Evolutionary conservation across 2,113 vertebrate species (phyloP).

Genomic region (Thamnophis sirtalis): DNA sequence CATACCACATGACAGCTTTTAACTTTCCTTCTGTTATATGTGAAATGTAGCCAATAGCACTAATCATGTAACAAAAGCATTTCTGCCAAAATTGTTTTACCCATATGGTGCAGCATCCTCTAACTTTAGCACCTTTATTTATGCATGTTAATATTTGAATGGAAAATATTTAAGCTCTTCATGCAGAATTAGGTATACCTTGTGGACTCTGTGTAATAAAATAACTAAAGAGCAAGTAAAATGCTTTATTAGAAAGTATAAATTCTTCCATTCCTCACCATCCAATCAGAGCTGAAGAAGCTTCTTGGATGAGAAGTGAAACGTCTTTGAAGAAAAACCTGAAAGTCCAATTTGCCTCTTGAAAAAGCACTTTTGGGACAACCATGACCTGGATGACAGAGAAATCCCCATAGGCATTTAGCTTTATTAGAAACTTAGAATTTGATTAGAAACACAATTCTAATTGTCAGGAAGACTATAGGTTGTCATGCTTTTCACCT

Average conservation of each 20-base stretch:
- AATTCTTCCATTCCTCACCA: too few species aligned
- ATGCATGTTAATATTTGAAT: background rate
- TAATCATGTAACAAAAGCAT: constrained; percentile 19
- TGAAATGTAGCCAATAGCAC: background rate
- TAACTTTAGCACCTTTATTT: constrained; percentile 8
- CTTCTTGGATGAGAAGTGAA: too few species aligned
- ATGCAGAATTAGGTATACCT: constrained; percentile 19
- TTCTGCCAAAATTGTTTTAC: constrained; percentile 14
- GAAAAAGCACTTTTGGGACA: too few species aligned
- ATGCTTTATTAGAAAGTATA: constrained; percentile 1
- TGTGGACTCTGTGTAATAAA: constrained; percentile 6
- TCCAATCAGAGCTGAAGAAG: too few species aligned
- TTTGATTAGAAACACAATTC: constrained; percentile 6
- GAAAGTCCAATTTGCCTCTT: too few species aligned
- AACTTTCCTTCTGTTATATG: constrained; percentile 11
- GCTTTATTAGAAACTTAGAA: background rate
- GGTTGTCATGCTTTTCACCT: background rate
- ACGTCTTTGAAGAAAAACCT: too few species aligned
- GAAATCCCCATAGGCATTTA: too few species aligned
- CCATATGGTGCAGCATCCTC: background rate
- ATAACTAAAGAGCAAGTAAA: constrained; percentile 23
- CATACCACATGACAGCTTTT: constrained; percentile 15
- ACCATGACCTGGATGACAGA: too few species aligned
- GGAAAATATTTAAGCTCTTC: constrained; percentile 15
- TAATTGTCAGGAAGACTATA: background rate